phyloP scores from a whole-genome alignment of 1,140 invertebrate genomes.

The Ericerus pela region DNA sequence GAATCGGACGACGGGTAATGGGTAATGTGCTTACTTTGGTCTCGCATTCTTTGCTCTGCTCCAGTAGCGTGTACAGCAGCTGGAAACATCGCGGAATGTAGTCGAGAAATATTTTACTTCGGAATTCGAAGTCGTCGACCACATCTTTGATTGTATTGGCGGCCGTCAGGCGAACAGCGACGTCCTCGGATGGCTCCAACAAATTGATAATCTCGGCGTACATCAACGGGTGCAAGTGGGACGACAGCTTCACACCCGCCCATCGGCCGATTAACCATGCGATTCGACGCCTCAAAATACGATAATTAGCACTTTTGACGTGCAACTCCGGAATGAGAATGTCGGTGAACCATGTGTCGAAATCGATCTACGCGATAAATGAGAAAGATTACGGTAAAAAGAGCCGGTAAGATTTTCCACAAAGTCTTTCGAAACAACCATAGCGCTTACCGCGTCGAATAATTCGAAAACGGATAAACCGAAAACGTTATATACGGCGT shows the following conservation, averaged over 20 bases:
- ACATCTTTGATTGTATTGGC: slow-evolving; percentile 57
- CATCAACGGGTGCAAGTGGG: slow-evolving; percentile 57
- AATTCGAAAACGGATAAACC: slow-evolving; percentile 79
- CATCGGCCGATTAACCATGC: slow-evolving; percentile 76
- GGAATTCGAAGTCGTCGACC: slow-evolving; percentile 87
- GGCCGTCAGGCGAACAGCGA: slow-evolving; percentile 43
- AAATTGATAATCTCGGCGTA: slow-evolving; percentile 64
- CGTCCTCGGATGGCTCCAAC: slow-evolving; percentile 33
- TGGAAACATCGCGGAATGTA: slow-evolving; percentile 63
- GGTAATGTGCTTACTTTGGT: slow-evolving; percentile 44
- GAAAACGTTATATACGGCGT: slow-evolving; percentile 89
- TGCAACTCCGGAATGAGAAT: slow-evolving; percentile 67
- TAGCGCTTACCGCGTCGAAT: slow-evolving; percentile 62
- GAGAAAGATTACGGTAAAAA: not conserved
- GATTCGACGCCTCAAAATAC: slow-evolving; percentile 72
- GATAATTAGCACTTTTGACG: slow-evolving; percentile 66
- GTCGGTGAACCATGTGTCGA: slow-evolving; percentile 82
- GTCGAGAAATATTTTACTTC: slow-evolving; percentile 63
- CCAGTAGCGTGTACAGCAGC: slow-evolving; percentile 65
- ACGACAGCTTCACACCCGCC: slow-evolving; percentile 71
- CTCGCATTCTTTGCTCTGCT: slow-evolving; percentile 80
- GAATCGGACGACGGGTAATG: too few relatives aligned
- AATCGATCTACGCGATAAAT: slow-evolving; percentile 49
- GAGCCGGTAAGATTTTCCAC: not conserved
- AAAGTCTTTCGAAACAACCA: not conserved